Evolutionary conservation across 37 sponge, comb jelly and placozoan species (phyloP), one percentile per base, ranked within the genome.

Genomic region (Chondrilla cf. caribensis): DNA sequence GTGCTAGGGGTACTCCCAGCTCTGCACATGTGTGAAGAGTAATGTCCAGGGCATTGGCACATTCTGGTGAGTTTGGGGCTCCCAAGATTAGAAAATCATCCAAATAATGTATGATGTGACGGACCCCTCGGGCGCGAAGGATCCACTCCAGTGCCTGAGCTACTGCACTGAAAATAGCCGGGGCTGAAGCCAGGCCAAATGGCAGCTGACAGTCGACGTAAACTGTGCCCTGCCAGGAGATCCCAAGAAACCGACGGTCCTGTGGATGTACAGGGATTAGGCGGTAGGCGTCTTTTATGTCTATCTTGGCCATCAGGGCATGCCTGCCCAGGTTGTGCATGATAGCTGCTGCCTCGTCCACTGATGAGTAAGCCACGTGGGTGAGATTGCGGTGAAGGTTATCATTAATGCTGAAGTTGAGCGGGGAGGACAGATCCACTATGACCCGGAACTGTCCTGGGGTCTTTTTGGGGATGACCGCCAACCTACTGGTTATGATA

Each of bases 391-490:
- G 21, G 15, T 43, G 76, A 38, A 73, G 42, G 18, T 73, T 38
- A 9, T 73, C 76, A 6, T 73, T 73, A n/a, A 73, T 25, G 36
- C 41, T 73, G 44, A 22, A 19, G 36, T 28, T 6, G 28, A 1
- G 21, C 1, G 76, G 43, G 43, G 44, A 8, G 76, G 76, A 73
- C 38, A 40, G 76, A 22, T 73, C 76, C 5, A 42, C 76, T 22
- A 79, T 79, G 11, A 79, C 44, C 2, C 44, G 29, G n/a, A 38
- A 73, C 25, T 73, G 29, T 2, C 76, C 24, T 38, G 76, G 76
- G 43, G 76, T 38, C 42, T 38, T 73, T 44, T 86, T 86, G 38
- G 81, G 80, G 29, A 79, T 58, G 18, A 85, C 85, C 15, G 57
- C 80, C 31, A 85, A 35, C 0, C 57, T 17, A 41, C 67, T 85